Evolutionary conservation across 2,113 vertebrate genomes (phyloP).

Genomic region (Naja naja): DNA sequence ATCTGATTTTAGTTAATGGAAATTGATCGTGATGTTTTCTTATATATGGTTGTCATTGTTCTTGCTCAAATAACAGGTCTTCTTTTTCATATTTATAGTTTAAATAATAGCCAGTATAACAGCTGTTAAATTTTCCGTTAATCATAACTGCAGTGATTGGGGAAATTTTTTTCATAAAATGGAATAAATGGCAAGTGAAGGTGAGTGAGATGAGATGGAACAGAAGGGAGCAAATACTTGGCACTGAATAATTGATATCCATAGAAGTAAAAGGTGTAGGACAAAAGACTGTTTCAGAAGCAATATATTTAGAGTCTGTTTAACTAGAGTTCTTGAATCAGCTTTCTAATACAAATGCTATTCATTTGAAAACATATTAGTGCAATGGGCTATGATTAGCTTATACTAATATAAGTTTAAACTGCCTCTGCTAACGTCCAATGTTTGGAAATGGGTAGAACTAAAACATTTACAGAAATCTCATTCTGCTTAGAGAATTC

Average conservation of each 20-base stretch:
- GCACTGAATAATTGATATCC: neutral
- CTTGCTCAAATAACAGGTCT: neutral
- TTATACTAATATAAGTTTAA: neutral
- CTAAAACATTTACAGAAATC: neutral
- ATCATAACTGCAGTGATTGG: neutral
- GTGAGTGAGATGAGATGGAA: neutral
- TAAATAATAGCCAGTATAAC: neutral
- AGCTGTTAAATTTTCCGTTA: neutral
- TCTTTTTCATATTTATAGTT: neutral
- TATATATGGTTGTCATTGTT: neutral
- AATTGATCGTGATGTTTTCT: neutral
- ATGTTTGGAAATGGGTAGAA: neutral
- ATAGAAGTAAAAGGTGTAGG: neutral
- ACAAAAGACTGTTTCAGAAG: neutral
- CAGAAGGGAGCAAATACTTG: neutral
- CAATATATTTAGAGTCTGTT: neutral
- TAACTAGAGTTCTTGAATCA: neutral
- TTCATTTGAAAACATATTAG: neutral
- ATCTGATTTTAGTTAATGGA: conserved; percentile 1
- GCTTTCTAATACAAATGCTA: neutral
- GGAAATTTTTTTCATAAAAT: neutral
- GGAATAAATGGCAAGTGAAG: neutral
- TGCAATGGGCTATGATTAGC: accelerated
- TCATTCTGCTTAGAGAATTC: neutral
- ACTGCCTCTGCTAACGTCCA: neutral